phyloP scores from a whole-genome alignment of 2,797 vertebrate genomes.

The Glyptemys insculpta region DNA sequence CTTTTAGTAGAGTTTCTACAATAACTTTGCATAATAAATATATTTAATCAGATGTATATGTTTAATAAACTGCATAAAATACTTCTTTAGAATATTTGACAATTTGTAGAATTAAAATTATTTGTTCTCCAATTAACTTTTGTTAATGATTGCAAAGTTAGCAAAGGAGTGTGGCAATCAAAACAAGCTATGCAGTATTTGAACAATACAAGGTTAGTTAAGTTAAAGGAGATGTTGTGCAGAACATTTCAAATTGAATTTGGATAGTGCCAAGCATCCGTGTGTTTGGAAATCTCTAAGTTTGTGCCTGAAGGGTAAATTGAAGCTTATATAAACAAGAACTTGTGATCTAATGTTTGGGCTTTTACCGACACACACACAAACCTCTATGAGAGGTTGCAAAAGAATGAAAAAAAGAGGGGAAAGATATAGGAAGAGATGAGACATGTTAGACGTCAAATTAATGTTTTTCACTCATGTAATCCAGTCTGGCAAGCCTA shows the following conservation, averaged over 20 bases:
- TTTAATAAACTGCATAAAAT: constrained; percentile 44
- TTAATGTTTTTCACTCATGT: constrained; percentile 64
- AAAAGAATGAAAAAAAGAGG: constrained; percentile 34
- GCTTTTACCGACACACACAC: constrained; percentile 72
- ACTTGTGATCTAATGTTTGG: constrained; percentile 77
- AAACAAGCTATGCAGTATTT: constrained; percentile 69
- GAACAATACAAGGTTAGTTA: constrained; percentile 73
- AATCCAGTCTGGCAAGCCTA: constrained; percentile 57
- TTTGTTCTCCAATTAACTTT: constrained; percentile 61
- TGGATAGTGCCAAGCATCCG: constrained; percentile 72
- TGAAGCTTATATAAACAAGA: constrained; percentile 80
- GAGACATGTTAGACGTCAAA: constrained; percentile 60
- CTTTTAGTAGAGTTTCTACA: not conserved
- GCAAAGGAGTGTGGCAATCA: constrained; percentile 72
- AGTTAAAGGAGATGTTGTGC: constrained; percentile 74
- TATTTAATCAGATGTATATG: constrained; percentile 27
- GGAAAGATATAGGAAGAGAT: constrained; percentile 46
- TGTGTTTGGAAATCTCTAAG: constrained; percentile 78
- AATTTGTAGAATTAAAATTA: constrained; percentile 63
- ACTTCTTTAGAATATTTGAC: constrained; percentile 22
- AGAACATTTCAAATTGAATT: constrained; percentile 78
- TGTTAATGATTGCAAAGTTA: constrained; percentile 64
- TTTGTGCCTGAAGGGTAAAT: constrained; percentile 78
- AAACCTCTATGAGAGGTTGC: constrained; percentile 64
- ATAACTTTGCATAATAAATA: not conserved